phyloP scores from a whole-genome alignment of 2,888 invertebrate species.

The Exephanes ischioxanthus region DNA sequence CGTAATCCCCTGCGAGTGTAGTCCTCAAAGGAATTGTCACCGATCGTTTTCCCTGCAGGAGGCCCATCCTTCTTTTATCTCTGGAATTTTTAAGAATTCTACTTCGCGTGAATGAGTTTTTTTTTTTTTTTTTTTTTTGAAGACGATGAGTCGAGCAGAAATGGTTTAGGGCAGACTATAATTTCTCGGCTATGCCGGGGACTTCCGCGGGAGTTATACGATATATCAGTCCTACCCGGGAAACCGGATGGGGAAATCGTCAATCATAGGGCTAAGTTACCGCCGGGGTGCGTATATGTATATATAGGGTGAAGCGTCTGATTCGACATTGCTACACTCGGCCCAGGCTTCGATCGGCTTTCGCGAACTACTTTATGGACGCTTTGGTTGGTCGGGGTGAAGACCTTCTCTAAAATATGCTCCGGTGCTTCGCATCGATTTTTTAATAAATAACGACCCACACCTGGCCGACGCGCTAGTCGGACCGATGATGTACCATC shows the following conservation, averaged over 20 bases:
- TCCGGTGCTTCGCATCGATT: conserved; percentile 76
- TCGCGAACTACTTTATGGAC: conserved; percentile 64
- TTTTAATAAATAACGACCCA: conserved; percentile 78
- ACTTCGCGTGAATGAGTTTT: not conserved
- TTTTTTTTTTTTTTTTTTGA: conserved; percentile 14
- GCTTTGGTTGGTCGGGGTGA: conserved; percentile 30
- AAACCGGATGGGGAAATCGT: conserved; percentile 80
- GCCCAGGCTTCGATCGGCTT: conserved; percentile 27
- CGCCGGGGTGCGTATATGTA: conserved; percentile 23
- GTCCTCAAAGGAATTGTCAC: not conserved
- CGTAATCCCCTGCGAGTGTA: not conserved
- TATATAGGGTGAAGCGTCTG: conserved; percentile 3
- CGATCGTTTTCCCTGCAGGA: not conserved
- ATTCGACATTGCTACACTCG: conserved; percentile 21
- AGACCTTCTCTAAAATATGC: conserved; percentile 73
- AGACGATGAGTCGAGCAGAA: conserved; percentile 57
- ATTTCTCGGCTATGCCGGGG: conserved; percentile 77
- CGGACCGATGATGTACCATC: conserved; percentile 36
- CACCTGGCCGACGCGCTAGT: conserved; percentile 67
- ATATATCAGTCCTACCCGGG: conserved; percentile 77
- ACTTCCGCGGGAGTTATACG: conserved; percentile 78
- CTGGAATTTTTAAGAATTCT: not conserved
- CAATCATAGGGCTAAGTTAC: conserved; percentile 79
- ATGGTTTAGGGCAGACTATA: conserved; percentile 76
- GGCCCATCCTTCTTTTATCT: not conserved